Conservation (phyloP, 2,888 invertebrate genomes). For the Liodrosophila aerea region DNA sequence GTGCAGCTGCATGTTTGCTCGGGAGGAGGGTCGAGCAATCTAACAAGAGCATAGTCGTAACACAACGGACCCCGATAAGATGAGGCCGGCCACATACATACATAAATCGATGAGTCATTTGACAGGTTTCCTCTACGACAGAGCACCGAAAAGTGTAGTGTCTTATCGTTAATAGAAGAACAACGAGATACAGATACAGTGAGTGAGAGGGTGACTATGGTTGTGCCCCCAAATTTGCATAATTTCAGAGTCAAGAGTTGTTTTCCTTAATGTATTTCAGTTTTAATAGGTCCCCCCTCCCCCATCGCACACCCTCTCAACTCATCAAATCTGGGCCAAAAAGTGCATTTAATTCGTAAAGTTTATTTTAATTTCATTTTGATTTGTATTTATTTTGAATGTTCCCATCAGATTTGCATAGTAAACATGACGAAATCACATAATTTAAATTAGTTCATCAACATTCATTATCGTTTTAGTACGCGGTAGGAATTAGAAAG, state of each 20-base stretch:
- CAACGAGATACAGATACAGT: no score
- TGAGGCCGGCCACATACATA: conserved; percentile 14
- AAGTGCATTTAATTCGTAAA: conserved; percentile 24
- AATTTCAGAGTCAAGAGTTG: not conserved
- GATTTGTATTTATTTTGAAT: not conserved
- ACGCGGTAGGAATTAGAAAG: conserved; percentile 11
- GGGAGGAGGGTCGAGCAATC: not conserved
- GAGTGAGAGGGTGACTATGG: conserved; percentile 14
- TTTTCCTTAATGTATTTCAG: not conserved
- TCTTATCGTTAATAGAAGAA: conserved; percentile 27
- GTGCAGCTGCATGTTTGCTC: no score
- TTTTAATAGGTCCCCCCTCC: conserved; percentile 16
- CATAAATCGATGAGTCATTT: conserved; percentile 61
- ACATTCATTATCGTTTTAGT: not conserved
- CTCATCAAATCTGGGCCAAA: conserved; percentile 19
- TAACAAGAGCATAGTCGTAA: conserved; percentile 35
- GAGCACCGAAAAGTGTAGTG: conserved; percentile 32
- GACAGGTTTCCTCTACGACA: conserved; percentile 45
- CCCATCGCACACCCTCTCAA: not conserved
- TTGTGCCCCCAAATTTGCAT: conserved; percentile 38
- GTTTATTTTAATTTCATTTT: conserved; percentile 7
- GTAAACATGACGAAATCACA: conserved; percentile 42
- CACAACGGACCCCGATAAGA: conserved; percentile 36
- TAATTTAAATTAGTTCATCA: conserved; percentile 25
- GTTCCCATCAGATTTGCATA: conserved; percentile 28